Conservation (phyloP, 2,888 invertebrate genomes). For the Hirtodrosophila confusa region DNA sequence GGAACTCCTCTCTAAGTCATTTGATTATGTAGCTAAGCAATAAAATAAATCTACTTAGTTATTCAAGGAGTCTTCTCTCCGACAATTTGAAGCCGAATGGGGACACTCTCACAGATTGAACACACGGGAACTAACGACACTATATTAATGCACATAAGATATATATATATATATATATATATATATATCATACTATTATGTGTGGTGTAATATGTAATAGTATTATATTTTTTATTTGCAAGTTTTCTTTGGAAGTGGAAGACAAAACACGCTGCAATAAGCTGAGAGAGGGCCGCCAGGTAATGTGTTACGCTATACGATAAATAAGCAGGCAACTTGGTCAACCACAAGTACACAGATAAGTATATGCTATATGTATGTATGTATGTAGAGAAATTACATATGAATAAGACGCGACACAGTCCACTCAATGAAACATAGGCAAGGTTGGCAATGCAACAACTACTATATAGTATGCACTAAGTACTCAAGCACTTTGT, state of each 20-base stretch:
- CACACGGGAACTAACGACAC: slow-evolving; percentile 18
- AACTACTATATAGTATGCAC: slow-evolving; percentile 16
- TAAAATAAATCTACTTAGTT: slow-evolving; percentile 1
- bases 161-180: not conserved
- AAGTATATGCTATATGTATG: slow-evolving; percentile 1
- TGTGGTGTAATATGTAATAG: no score
- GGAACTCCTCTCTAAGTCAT: no score
- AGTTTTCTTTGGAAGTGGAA: not conserved
- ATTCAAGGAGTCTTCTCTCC: slow-evolving; percentile 9
- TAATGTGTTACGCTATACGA: slow-evolving; percentile 22
- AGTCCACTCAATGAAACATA: slow-evolving; percentile 31
- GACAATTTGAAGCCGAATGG: not conserved
- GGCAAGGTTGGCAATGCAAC: slow-evolving; percentile 20
- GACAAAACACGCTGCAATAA: not conserved
- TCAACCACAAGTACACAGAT: slow-evolving; percentile 14
- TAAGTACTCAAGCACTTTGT: slow-evolving; percentile 24
- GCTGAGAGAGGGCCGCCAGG: slow-evolving; percentile 1
- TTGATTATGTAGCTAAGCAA: slow-evolving; percentile 17
- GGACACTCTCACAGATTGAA: slow-evolving; percentile 19
- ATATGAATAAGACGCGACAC: slow-evolving; percentile 44
- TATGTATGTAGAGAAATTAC: slow-evolving; percentile 7
- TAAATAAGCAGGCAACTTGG: slow-evolving; percentile 4
- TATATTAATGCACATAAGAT: slow-evolving; percentile 15
- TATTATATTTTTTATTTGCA: slow-evolving; percentile 19
- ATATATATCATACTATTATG: no score